Evolutionary conservation across 2,113 vertebrate genomes (phyloP), one percentile per base, ranked within the genome.

Genomic region (Helogale parvula): DNA sequence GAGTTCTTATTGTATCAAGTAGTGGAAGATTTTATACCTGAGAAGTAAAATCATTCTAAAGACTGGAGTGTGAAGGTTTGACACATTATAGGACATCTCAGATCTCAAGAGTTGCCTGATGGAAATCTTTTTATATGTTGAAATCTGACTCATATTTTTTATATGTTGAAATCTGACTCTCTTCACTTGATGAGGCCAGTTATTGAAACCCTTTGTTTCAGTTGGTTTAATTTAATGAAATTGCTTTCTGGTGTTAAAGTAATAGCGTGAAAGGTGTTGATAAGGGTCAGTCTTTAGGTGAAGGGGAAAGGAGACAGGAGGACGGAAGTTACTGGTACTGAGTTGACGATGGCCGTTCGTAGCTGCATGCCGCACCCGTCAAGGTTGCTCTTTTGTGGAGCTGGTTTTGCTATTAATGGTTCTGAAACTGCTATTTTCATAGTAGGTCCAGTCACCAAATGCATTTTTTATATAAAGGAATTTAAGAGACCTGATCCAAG

Each of bases 101-200:
- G 0, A 25, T 91, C 63, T 93, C 74, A 80, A 2, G 79, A 88
- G 45, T 77, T 95, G 27, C 27, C 63, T 77, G 14, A 52, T 93
- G 10, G 80, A 86, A 66, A 68, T 35, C 13, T 96, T 76, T 85
- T 93, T 85, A 52, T 14, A 35, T 85, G 16, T 57, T 91, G 38
- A 96, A 88, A 60, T 86, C 38, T 93, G 63, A 69, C 19, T 89
- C 12, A 5, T 85, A 50, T 96, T 95, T 77, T 33, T 93, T 85
- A 52, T 14, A 35, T 85, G 16, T 57, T 91, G 38, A 96, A 88
- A 60, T 86, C 38, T 93, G 63, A 93, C 71, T 87, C 72, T 85
- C 38, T 96, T 87, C 47, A 88, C 82, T 86, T 77, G n/a, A 45
- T 16, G n/a, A 88, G 33, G 29, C 8, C 12, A 57, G 10, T 86